Percentiles rank a stretch among this genome's conserved stretches.
Conservation (phyloP, 2,888 invertebrate species). For the Callyntrura guangdongensis region DNA sequence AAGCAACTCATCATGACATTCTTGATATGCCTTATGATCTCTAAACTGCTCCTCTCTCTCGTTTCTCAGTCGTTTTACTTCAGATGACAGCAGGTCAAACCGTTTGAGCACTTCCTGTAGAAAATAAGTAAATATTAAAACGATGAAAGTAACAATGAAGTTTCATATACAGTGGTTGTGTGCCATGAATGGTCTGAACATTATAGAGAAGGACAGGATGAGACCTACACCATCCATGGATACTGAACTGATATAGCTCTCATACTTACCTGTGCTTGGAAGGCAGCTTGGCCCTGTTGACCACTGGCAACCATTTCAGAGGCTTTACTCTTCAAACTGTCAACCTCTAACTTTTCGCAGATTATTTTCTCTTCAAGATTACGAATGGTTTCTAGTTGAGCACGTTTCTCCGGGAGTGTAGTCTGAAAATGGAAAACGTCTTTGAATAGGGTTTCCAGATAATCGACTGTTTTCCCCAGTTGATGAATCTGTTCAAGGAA, state of each 20-base stretch:
- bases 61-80: slow-evolving; percentile 91
- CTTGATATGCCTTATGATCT: slow-evolving; percentile 95
- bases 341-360: slow-evolving; percentile 96
- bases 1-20: slow-evolving; percentile 95
- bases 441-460: slow-evolving; percentile 91
- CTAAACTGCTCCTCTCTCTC: slow-evolving; percentile 95
- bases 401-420: slow-evolving; percentile 94
- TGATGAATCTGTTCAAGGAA: slow-evolving; percentile 95
- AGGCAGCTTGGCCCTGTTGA: slow-evolving; percentile 93
- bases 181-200: too few relatives aligned
- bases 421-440: slow-evolving; percentile 92
- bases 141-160: too few relatives aligned
- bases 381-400: slow-evolving; percentile 92
- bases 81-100: slow-evolving; percentile 92
- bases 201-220: too few relatives aligned
- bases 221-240: too few relatives aligned
- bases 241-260: too few relatives aligned
- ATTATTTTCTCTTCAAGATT: slow-evolving; percentile 95
- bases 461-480: slow-evolving; percentile 93
- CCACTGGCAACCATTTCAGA: slow-evolving; percentile 94
- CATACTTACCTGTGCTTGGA: slow-evolving; percentile 89
- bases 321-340: slow-evolving; percentile 93
- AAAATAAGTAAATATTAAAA: too few relatives aligned
- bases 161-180: too few relatives aligned
- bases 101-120: slow-evolving; percentile 94